Conservation (phyloP, 2,797 vertebrate species). For the Tiaroga cobitis region DNA sequence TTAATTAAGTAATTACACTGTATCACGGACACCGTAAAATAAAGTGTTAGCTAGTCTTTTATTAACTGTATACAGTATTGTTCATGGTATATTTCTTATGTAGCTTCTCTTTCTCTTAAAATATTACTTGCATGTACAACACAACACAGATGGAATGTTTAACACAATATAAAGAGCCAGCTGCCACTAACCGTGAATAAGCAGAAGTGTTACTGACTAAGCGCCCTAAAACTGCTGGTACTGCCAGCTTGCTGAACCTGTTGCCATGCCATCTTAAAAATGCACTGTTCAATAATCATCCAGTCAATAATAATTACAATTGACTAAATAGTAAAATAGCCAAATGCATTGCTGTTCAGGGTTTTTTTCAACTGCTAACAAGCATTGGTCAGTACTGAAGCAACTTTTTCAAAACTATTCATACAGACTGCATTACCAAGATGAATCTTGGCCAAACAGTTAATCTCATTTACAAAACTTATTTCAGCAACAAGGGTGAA, state of each 20-base stretch:
- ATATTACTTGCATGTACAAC: not conserved
- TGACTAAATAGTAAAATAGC: not conserved
- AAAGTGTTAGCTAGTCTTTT: too few relatives aligned
- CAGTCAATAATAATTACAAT: not conserved
- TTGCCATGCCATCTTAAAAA: not conserved
- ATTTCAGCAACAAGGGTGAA: too few relatives aligned
- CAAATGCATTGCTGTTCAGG: too few relatives aligned
- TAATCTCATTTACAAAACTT: too few relatives aligned
- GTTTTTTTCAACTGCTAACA: too few relatives aligned
- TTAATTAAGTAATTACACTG: too few relatives aligned
- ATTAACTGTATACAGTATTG: too few relatives aligned
- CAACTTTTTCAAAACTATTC: too few relatives aligned
- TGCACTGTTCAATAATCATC: not conserved
- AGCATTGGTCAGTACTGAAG: too few relatives aligned
- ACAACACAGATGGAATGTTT: not conserved
- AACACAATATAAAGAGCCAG: not conserved
- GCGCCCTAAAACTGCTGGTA: not conserved
- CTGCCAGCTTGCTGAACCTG: not conserved
- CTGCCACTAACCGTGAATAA: slow-evolving; percentile 4
- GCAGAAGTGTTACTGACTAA: not conserved
- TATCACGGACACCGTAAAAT: too few relatives aligned
- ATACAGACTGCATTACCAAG: too few relatives aligned
- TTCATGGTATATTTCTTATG: not conserved
- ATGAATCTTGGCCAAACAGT: too few relatives aligned
- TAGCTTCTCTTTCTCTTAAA: not conserved